Base-by-base conservation (phyloP, 2,113 vertebrate genomes). In the Phylloscopus whistleri region DNA sequence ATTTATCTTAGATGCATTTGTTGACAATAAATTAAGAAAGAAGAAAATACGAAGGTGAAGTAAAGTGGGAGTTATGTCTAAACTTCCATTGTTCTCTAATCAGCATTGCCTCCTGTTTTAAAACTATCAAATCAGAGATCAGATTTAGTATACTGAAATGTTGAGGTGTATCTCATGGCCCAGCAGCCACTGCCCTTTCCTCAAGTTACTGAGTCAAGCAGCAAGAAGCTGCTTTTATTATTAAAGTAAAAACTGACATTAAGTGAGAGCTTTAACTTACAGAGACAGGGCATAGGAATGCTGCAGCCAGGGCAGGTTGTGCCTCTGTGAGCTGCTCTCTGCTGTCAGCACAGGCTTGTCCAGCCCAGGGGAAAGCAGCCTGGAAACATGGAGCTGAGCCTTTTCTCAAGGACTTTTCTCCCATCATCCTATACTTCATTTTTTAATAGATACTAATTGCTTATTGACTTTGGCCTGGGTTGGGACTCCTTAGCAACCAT, bases 381-480 rank as follows among this genome's bases (percentile, higher is more conserved):
- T 63, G 68, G 82, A 80, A 94, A 62, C 5, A 3, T 1, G 20
- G 67, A 58, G 48, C 59, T 88, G 35, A 67, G 39, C 67, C 35
- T 73, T 69, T 77, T 70, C 85, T 53, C 75, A 59, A 77, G 68
- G 48, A 24, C 28, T 74, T 67, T 72, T 80, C 72, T 86, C 44
- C 79, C 28, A 14, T 82, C 79, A n/a, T 35, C n/a, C 59, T 63
- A 7, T 79, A 79, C 27, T 84, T 95, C 75, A 39, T 74, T 44
- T 94, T 92, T 89, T 92, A 84, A 52, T 67, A 87, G 59, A 79
- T 85, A 35, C 68, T 93, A 84, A 88, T 90, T 86, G 64, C 76
- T 67, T 94, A 75, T 94, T 82, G 85, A 97, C 89, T 90, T 94
- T 93, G 90, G 85, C 92, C 79, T 95, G 87, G 70, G 48, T 41